These are phyloP conservation scores for Gallinago stenura DNA, from an alignment of 2,797 vertebrate genomes.

Conservation along the genomic window DNA sequence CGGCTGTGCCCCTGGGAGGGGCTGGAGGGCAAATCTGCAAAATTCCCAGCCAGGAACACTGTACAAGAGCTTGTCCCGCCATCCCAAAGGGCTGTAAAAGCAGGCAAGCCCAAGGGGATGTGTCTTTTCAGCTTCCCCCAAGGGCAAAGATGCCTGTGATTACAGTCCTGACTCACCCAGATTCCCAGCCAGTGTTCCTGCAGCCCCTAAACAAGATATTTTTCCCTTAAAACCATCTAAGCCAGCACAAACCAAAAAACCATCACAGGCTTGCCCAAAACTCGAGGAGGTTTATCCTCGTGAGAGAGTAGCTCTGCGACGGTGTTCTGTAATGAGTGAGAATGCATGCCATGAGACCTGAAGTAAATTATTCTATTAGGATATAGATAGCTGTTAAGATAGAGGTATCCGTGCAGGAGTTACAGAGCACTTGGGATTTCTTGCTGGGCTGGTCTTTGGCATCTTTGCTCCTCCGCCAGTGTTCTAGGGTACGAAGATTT, in stretches of 20 bases:
- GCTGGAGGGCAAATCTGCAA: neutral
- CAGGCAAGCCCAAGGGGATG: neutral
- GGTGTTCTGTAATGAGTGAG: neutral
- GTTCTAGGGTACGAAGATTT: neutral
- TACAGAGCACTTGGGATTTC: neutral
- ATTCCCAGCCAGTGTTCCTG: rapidly evolving
- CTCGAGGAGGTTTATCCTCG: neutral
- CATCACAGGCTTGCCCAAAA: neutral
- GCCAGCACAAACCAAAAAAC: too few relatives aligned
- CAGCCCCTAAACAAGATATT: neutral
- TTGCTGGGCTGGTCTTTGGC: neutral
- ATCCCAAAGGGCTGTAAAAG: neutral
- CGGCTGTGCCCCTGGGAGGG: neutral
- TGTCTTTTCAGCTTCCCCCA: rapidly evolving
- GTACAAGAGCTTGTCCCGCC: neutral
- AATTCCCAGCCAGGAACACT: neutral
- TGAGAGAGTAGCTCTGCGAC: neutral
- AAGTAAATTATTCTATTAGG: neutral
- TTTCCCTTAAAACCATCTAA: neutral
- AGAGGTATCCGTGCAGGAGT: neutral
- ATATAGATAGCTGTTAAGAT: neutral
- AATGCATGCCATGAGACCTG: neutral
- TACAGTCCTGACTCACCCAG: rapidly evolving
- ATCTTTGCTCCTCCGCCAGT: neutral
- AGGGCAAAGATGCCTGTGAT: neutral